Conservation (phyloP, 1,140 invertebrate species). For the Drosophila paulistorum region DNA sequence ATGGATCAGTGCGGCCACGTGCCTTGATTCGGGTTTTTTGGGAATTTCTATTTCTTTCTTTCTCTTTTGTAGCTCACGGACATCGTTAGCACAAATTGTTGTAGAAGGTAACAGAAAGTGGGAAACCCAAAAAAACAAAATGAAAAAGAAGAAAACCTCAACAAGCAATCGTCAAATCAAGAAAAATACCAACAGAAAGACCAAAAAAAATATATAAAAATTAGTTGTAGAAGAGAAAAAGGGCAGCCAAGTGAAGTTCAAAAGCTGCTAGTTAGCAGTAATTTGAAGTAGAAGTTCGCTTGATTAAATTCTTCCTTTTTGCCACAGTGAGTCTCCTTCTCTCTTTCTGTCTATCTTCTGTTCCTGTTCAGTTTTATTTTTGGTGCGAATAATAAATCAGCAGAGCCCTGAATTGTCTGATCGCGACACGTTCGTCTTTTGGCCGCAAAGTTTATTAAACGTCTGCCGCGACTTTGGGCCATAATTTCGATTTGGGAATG, state of each 20-base stretch:
- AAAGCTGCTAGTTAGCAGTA: conserved; percentile 24
- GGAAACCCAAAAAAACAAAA: conserved; percentile 31
- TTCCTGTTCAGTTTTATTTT: conserved; percentile 2
- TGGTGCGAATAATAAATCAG: conserved; percentile 58
- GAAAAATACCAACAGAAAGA: conserved; percentile 22
- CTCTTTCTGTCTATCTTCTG: neutral
- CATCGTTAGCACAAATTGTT: conserved; percentile 78
- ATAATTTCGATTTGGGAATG: conserved; percentile 79
- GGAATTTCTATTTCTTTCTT: conserved; percentile 34
- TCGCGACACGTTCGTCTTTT: conserved; percentile 66
- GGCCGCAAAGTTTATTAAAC: conserved; percentile 78
- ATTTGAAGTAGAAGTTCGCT: conserved; percentile 26
- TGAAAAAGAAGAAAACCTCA: conserved; percentile 15
- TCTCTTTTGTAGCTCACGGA: conserved; percentile 61
- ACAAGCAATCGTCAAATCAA: conserved; percentile 42
- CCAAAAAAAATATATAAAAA: conserved; percentile 5
- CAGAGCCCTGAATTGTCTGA: conserved; percentile 54
- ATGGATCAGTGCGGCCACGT: conserved; percentile 57
- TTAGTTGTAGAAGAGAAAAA: conserved; percentile 6
- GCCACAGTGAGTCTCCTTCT: neutral
- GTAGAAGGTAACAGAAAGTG: conserved; percentile 43
- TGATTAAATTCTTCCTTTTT: conserved; percentile 39
- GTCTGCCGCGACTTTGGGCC: conserved; percentile 73
- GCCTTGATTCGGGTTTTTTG: conserved; percentile 16
- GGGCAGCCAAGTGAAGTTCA: conserved; percentile 17